Percentiles rank a stretch among this genome's conserved stretches.
Evolutionary conservation across 2,888 invertebrate species (phyloP).

Genomic region (Stenurella melanura): DNA sequence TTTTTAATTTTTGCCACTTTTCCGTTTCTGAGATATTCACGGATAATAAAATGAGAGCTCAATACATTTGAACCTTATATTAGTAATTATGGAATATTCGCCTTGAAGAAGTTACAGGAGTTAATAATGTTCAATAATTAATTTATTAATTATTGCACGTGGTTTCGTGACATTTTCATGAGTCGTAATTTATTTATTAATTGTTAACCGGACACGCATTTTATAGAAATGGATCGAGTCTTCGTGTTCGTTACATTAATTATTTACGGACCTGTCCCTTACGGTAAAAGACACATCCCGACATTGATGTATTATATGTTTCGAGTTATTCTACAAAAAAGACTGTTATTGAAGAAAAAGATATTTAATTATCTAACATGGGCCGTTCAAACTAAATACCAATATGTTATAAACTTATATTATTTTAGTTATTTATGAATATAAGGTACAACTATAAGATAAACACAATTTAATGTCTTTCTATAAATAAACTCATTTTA

Average conservation of each 20-base stretch:
- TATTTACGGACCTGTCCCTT: neutral
- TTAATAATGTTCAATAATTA: slow-evolving; percentile 27
- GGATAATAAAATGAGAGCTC: too few species aligned
- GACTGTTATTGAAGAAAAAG: neutral
- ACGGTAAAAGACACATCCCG: neutral
- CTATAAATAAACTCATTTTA: too few species aligned
- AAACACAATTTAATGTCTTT: too few species aligned
- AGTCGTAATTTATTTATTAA: slow-evolving; percentile 9
- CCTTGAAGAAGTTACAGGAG: neutral
- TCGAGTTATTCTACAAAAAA: neutral
- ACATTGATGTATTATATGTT: slow-evolving; percentile 3
- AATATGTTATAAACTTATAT: too few species aligned
- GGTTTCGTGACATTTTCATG: slow-evolving; percentile 30
- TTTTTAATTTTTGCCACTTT: too few species aligned
- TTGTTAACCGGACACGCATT: slow-evolving; percentile 19
- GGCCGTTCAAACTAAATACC: too few species aligned
- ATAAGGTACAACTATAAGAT: too few species aligned
- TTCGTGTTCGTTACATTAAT: slow-evolving; percentile 1
- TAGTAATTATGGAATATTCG: too few species aligned
- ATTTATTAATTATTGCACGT: slow-evolving; percentile 32
- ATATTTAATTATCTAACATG: too few species aligned
- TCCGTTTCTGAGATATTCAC: too few species aligned
- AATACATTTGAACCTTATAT: too few species aligned
- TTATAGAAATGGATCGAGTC: slow-evolving; percentile 5
- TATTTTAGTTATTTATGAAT: too few species aligned